These are phyloP conservation scores for Clarias magur DNA, from an alignment of 2,113 vertebrate species.

Conservation along the genomic window DNA sequence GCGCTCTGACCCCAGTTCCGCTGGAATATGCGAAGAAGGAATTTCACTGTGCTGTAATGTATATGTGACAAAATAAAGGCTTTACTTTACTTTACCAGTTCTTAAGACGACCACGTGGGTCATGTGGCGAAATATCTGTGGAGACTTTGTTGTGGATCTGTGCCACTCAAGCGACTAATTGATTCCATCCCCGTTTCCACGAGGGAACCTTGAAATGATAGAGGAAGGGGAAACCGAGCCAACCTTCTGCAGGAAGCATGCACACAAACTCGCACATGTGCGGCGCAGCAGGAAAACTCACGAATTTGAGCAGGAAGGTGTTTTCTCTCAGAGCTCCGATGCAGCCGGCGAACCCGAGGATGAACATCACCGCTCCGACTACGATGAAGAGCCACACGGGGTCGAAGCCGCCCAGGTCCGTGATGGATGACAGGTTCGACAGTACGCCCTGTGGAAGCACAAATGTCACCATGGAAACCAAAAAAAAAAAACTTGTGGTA, in stretches of 20 bases:
- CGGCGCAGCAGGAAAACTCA: slow-evolving; percentile 66
- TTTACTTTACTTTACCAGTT: no score
- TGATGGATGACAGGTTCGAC: slow-evolving; percentile 88
- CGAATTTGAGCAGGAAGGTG: slow-evolving; percentile 89
- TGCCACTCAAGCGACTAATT: neutral
- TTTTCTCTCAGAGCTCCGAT: slow-evolving; percentile 90
- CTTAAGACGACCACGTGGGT: neutral
- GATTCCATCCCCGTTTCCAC: slow-evolving; percentile 16
- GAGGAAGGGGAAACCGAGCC: slow-evolving; percentile 11
- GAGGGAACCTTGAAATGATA: slow-evolving; percentile 15
- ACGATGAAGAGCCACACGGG: slow-evolving; percentile 93
- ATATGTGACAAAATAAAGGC: no score
- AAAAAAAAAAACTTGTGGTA: neutral
- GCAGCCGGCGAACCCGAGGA: slow-evolving; percentile 89
- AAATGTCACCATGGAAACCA: neutral
- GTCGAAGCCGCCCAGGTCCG: slow-evolving; percentile 88
- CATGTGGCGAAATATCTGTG: neutral
- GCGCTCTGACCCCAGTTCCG: no score
- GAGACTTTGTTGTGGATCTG: slow-evolving; percentile 14
- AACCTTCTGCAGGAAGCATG: slow-evolving; percentile 38
- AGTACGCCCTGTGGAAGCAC: slow-evolving; percentile 78
- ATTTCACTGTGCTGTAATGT: no score
- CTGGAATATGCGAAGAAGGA: no score
- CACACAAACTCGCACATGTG: slow-evolving; percentile 32
- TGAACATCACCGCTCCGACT: slow-evolving; percentile 86